These are phyloP conservation scores for Orycteropus afer DNA, from an alignment of 2,113 vertebrate species.

Conservation along the genomic window DNA sequence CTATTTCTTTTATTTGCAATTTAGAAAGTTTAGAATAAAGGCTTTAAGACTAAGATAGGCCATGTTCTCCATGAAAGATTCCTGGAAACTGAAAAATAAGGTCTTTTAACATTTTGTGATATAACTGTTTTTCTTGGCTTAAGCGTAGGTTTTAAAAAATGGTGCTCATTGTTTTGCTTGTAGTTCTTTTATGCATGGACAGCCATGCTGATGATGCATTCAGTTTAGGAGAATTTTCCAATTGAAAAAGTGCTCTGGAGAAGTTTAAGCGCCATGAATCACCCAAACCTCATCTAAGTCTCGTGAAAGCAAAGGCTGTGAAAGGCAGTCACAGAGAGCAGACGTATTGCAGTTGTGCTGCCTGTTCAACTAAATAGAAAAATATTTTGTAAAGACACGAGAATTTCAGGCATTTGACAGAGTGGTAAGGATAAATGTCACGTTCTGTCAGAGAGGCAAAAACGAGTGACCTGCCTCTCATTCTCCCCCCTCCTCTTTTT, in stretches of 20 bases:
- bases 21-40: slow-evolving; percentile 78
- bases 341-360: slow-evolving; percentile 82
- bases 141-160: slow-evolving; percentile 91
- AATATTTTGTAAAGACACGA: slow-evolving; percentile 84
- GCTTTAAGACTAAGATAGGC: slow-evolving; percentile 79
- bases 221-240: slow-evolving; percentile 89
- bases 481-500: background rate
- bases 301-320: slow-evolving; percentile 85
- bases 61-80: slow-evolving; percentile 82
- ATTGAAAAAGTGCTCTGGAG: slow-evolving; percentile 88
- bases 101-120: slow-evolving; percentile 87
- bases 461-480: slow-evolving; percentile 56
- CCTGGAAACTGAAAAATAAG: slow-evolving; percentile 86
- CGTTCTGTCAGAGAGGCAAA: slow-evolving; percentile 66
- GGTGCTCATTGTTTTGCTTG: slow-evolving; percentile 89
- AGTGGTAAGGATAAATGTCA: slow-evolving; percentile 81
- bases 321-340: slow-evolving; percentile 83
- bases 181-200: slow-evolving; percentile 91
- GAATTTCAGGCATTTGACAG: slow-evolving; percentile 76
- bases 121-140: slow-evolving; percentile 90
- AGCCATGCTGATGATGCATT: slow-evolving; percentile 89
- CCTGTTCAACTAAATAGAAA: slow-evolving; percentile 85
- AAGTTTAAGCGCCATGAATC: slow-evolving; percentile 89
- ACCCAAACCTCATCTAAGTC: slow-evolving; percentile 88
- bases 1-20: slow-evolving; percentile 77